Evolutionary conservation across 2,797 vertebrate species (phyloP).

Genomic region (Phataginus tetradactyla): DNA sequence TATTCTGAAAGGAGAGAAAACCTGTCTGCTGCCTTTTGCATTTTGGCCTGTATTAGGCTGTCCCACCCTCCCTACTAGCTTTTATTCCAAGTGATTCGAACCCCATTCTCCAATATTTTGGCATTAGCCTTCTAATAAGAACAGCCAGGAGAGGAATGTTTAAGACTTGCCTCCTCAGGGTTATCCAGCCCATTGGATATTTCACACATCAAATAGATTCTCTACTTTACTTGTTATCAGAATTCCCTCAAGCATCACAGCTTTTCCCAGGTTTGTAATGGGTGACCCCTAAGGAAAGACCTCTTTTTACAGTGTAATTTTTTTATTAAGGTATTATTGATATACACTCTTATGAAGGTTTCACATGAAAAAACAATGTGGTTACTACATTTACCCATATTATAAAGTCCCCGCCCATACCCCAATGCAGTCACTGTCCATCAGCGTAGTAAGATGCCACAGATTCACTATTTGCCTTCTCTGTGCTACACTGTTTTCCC

Average conservation of each 20-base stretch:
- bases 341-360: too few species aligned
- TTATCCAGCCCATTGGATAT: not conserved
- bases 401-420: too few species aligned
- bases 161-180: not conserved
- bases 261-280: not conserved
- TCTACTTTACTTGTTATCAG: not conserved
- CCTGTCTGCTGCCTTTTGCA: not conserved
- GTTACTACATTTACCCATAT: too few species aligned
- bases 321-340: too few species aligned
- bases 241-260: not conserved
- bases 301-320: slow-evolving; percentile 37
- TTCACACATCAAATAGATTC: slow-evolving; percentile 1
- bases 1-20: not conserved
- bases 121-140: not conserved
- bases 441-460: too few species aligned
- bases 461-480: too few species aligned
- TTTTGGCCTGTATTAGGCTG: not conserved
- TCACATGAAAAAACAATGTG: too few species aligned
- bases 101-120: not conserved
- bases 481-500: too few species aligned
- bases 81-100: not conserved
- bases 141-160: not conserved
- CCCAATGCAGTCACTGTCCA: too few species aligned
- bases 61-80: not conserved
- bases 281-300: not conserved